Evolutionary conservation across 1,140 invertebrate genomes (phyloP).

Genomic region (Pteromalus puparum): DNA sequence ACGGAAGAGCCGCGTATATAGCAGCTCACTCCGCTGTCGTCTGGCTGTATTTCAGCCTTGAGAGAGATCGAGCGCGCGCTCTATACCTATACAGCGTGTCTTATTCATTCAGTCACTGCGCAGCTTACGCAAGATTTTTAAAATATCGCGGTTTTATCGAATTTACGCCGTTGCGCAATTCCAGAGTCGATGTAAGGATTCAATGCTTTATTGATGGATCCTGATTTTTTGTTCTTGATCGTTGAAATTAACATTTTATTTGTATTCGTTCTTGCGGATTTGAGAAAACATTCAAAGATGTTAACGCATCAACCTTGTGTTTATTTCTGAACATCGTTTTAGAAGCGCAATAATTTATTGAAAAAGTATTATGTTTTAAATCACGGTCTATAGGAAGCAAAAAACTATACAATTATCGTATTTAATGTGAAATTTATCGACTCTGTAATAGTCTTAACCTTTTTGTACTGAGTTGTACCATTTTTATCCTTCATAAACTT

Average conservation of each 20-base stretch:
- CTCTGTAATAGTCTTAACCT: not conserved
- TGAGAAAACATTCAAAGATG: not conserved
- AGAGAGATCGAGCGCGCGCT: not conserved
- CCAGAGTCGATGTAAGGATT: too few relatives aligned
- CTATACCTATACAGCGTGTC: not conserved
- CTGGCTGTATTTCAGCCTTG: not conserved
- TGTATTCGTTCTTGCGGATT: not conserved
- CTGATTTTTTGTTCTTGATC: too few relatives aligned
- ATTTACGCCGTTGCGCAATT: not conserved
- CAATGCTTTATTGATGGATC: too few relatives aligned
- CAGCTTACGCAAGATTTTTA: not conserved
- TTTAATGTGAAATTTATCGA: not conserved
- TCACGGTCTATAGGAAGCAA: not conserved
- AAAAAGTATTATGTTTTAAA: not conserved
- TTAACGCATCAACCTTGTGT: not conserved
- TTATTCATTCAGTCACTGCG: not conserved
- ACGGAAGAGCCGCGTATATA: not conserved
- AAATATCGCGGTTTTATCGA: not conserved
- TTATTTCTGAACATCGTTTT: not conserved
- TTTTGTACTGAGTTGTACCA: too few relatives aligned
- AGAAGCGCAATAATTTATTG: not conserved
- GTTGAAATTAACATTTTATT: not conserved
- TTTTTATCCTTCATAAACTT: not conserved
- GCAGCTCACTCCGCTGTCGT: not conserved
- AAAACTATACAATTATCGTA: not conserved